Base-by-base conservation (phyloP, 2,113 vertebrate species). In the Oceanodroma tethys region DNA sequence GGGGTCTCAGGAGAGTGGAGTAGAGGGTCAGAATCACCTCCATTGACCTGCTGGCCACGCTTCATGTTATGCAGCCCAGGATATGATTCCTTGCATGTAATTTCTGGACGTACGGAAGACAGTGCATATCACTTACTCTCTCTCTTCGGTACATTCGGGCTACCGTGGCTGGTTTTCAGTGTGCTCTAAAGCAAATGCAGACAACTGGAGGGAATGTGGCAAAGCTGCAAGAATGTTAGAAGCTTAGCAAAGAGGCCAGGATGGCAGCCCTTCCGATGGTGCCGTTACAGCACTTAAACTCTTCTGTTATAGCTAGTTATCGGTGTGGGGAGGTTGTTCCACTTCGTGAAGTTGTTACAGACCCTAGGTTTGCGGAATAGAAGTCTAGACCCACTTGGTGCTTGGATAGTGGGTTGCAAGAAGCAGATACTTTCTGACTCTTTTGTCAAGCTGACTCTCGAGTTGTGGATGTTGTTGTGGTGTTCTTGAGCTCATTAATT, bases 281-380 rank as follows among this genome's bases (percentile, higher is more conserved):
- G 8, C n/a, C 1, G 0, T n/a, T 25, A 10, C 60, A 26, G 36
- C 5, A 2, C 10, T 85, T 21, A 34, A 4, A 0, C 18, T 42
- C 26, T 55, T 38, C 36, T 74, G 22, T 29, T 73, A 30, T 1
- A 74, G 48, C 40, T n/a, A 9, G 18, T n/a, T 56, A 25, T 3
- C 56, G 67, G 22, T 7, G 17, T 5, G 7, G 43, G 13, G n/a
- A 15, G 16, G 13, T 71, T 59, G 15, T 23, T 75, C 17, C 7
- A 3, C 40, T 66, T 36, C 47, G 42, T 43, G 38, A 66, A 27
- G 34, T 17, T 22, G 23, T 45, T 58, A 18, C 34, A 1, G 32
- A 71, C 52, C 34, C 13, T 55, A 34, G 6, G 7, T 17, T 47
- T 50, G 47, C 10, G 5, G 12, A 60, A 12, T 62, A 17, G 13